These are phyloP conservation scores for Crenichthys baileyi DNA, from an alignment of 2,797 vertebrate genomes.

Conservation along the genomic window DNA sequence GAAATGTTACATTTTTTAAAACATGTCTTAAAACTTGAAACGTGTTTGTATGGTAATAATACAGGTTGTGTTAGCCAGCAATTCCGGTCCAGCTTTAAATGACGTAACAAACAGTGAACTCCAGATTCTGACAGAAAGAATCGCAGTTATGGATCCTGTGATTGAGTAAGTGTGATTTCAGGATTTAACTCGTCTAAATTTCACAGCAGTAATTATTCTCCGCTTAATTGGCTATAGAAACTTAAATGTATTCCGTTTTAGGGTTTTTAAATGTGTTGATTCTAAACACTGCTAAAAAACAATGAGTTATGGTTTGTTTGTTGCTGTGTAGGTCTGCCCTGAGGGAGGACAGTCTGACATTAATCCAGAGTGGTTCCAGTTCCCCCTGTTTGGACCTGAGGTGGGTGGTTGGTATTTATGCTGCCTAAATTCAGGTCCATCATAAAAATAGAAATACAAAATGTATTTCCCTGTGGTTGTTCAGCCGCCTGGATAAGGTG, in stretches of 20 bases:
- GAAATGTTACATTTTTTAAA: neutral
- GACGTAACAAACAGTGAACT: constrained; percentile 96
- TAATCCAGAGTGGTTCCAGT: constrained; percentile 95
- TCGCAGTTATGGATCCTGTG: constrained; percentile 91
- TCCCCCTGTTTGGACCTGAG: constrained; percentile 97
- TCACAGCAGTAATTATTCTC: neutral
- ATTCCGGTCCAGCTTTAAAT: constrained; percentile 94
- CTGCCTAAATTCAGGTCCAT: neutral
- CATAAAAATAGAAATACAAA: neutral
- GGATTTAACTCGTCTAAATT: neutral
- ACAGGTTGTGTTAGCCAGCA: constrained; percentile 96
- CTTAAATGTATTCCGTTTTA: neutral
- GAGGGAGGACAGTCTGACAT: constrained; percentile 84
- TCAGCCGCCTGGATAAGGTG: constrained; percentile 93
- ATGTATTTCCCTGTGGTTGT: neutral
- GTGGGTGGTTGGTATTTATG: constrained; percentile 64
- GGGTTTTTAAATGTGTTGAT: neutral
- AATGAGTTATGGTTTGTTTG: constrained; percentile 5
- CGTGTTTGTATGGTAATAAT: neutral
- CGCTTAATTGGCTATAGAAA: neutral
- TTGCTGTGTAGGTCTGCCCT: constrained; percentile 82
- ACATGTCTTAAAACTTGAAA: neutral
- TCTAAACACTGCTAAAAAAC: neutral
- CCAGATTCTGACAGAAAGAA: constrained; percentile 89
- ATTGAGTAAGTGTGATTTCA: constrained; percentile 85